These are phyloP conservation scores for Calycopis cecrops DNA, from an alignment of 1,140 invertebrate genomes.

Conservation along the genomic window DNA sequence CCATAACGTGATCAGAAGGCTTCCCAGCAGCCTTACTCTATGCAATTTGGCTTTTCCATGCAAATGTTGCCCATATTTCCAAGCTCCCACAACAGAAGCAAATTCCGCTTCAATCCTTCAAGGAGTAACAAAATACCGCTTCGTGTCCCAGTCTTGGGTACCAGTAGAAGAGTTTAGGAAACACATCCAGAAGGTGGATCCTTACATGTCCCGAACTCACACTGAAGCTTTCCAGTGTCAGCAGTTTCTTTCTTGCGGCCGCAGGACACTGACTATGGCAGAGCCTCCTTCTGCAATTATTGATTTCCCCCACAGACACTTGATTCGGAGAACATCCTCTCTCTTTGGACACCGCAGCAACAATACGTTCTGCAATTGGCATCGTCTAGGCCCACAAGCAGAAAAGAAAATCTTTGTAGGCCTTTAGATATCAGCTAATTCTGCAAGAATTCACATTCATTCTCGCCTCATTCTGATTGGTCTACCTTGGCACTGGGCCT, in stretches of 20 bases:
- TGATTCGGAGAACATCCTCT: slow-evolving; percentile 15
- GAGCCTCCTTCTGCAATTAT: not conserved
- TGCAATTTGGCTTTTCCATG: slow-evolving; percentile 13
- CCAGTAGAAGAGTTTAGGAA: slow-evolving; percentile 21
- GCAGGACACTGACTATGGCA: not conserved
- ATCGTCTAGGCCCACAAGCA: slow-evolving; percentile 4
- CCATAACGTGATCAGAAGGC: slow-evolving; percentile 20
- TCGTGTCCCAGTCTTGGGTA: slow-evolving; percentile 22
- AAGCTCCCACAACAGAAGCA: slow-evolving; percentile 25
- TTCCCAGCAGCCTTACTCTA: slow-evolving; percentile 13
- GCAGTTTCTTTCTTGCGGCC: too few relatives aligned
- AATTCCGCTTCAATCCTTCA: slow-evolving; percentile 11
- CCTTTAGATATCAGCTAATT: not conserved
- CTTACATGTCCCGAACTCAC: slow-evolving; percentile 21
- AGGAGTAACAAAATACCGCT: slow-evolving; percentile 5
- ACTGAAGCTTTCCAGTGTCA: slow-evolving; percentile 24
- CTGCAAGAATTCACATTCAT: slow-evolving; percentile 1
- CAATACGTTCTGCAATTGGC: slow-evolving; percentile 26
- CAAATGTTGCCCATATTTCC: slow-evolving; percentile 23
- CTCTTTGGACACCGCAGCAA: not conserved
- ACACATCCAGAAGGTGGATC: slow-evolving; percentile 3
- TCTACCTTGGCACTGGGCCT: not conserved
- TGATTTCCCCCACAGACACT: slow-evolving; percentile 20
- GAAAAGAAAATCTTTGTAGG: slow-evolving; percentile 15
- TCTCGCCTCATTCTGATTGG: slow-evolving; percentile 19